These are phyloP conservation scores for Nebria brevicollis DNA, from an alignment of 2,888 invertebrate species.

Conservation along the genomic window DNA sequence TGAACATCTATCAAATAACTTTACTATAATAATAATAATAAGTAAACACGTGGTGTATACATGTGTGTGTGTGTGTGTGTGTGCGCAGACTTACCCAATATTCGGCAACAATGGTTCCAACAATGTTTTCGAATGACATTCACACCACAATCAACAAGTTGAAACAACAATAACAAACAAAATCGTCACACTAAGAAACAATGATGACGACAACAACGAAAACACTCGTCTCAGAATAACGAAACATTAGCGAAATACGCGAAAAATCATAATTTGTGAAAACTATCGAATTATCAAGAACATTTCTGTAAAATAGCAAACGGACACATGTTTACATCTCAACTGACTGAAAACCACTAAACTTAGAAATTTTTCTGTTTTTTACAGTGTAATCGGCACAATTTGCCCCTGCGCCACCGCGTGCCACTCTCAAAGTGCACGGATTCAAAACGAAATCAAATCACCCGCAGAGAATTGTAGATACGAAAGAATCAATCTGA, in stretches of 20 bases:
- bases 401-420: slow-evolving; percentile 36
- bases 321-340: slow-evolving; percentile 50
- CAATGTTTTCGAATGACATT: slow-evolving; percentile 27
- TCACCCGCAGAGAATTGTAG: not conserved
- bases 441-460: not conserved
- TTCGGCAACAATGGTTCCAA: slow-evolving; percentile 9
- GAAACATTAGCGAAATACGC: slow-evolving; percentile 9
- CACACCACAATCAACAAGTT: slow-evolving; percentile 23
- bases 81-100: not conserved
- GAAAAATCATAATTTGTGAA: slow-evolving; percentile 34
- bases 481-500: not conserved
- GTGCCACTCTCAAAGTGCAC: not conserved
- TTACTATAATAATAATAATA: not conserved
- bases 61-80: not conserved
- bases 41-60: not conserved
- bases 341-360: slow-evolving; percentile 50
- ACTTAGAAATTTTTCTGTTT: slow-evolving; percentile 51
- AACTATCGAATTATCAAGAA: slow-evolving; percentile 35
- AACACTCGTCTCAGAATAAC: slow-evolving; percentile 17
- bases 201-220: slow-evolving; percentile 17
- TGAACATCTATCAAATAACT: too few relatives aligned
- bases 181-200: not conserved
- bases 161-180: slow-evolving; percentile 15
- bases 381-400: slow-evolving; percentile 43
- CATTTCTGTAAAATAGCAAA: slow-evolving; percentile 48